These are phyloP conservation scores for Conger conger DNA, from an alignment of 2,113 vertebrate genomes.

Conservation along the genomic window DNA sequence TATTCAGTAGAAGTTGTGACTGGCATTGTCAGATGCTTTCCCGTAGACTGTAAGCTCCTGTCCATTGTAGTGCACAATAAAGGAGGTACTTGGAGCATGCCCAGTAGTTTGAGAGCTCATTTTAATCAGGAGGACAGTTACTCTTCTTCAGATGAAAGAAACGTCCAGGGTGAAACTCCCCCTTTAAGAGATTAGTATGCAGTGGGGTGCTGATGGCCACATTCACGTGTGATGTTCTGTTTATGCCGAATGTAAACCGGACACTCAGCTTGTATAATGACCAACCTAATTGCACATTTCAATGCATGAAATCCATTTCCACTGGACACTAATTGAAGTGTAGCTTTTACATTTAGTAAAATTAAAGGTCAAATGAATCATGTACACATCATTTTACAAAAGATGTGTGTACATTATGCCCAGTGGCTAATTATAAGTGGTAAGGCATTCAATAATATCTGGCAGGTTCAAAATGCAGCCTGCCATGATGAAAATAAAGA, in stretches of 20 bases:
- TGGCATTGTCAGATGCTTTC: no score
- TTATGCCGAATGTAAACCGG: slow-evolving; percentile 32
- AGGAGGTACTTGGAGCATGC: no score
- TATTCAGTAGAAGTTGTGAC: no score
- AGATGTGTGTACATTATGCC: background rate
- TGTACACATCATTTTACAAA: background rate
- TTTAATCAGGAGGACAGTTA: no score
- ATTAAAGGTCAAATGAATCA: background rate
- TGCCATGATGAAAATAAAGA: background rate
- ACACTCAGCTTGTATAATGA: slow-evolving; percentile 32
- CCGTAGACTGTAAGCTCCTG: no score
- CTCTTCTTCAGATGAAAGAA: no score
- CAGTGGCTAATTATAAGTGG: background rate
- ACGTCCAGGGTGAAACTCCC: no score
- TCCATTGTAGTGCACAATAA: no score
- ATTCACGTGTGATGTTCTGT: background rate
- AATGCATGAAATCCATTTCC: slow-evolving; percentile 2
- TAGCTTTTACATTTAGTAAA: background rate
- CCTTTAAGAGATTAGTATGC: background rate
- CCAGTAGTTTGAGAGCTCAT: no score
- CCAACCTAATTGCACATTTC: slow-evolving; percentile 1
- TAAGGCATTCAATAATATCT: background rate
- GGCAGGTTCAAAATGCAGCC: background rate
- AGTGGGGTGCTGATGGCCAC: background rate
- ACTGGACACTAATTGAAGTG: background rate